These are phyloP conservation scores for Argynnis bischoffii DNA, from an alignment of 2,888 invertebrate genomes.

Conservation along the genomic window DNA sequence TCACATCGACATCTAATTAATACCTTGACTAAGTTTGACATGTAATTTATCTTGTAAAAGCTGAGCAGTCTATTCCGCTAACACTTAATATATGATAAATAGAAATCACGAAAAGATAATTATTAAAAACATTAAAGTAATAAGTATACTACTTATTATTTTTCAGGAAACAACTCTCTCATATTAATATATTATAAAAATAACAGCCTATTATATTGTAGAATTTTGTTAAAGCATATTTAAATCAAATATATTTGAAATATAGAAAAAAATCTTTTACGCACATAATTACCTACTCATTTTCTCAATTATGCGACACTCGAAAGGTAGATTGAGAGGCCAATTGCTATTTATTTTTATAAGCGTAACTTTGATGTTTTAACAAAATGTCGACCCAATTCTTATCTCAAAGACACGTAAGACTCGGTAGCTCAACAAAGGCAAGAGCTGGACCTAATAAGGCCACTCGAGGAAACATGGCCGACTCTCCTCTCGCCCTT, in stretches of 20 bases:
- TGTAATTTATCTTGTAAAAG: constrained; percentile 16
- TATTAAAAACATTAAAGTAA: not conserved
- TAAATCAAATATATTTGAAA: not conserved
- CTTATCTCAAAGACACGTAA: constrained; percentile 77
- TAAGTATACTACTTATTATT: not conserved
- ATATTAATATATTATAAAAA: too few species aligned
- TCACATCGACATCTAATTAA: constrained; percentile 42
- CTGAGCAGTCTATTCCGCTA: not conserved
- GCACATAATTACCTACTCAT: constrained; percentile 8
- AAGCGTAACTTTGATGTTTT: constrained; percentile 63
- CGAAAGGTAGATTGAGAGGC: constrained; percentile 15
- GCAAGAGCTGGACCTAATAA: constrained; percentile 73
- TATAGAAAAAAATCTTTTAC: constrained; percentile 12
- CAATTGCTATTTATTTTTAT: constrained; percentile 25
- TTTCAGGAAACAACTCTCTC: too few species aligned
- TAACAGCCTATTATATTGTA: too few species aligned
- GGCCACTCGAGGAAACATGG: constrained; percentile 63
- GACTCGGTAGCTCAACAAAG: constrained; percentile 64
- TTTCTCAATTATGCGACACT: constrained; percentile 12
- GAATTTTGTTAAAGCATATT: too few species aligned
- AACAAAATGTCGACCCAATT: constrained; percentile 69
- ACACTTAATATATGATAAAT: not conserved
- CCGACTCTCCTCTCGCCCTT: constrained; percentile 56
- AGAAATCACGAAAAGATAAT: not conserved
- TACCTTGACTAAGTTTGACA: constrained; percentile 27